These are phyloP conservation scores for Microctenopoma stevenorrisi DNA, from an alignment of 2,797 vertebrate species.

Conservation along the genomic window DNA sequence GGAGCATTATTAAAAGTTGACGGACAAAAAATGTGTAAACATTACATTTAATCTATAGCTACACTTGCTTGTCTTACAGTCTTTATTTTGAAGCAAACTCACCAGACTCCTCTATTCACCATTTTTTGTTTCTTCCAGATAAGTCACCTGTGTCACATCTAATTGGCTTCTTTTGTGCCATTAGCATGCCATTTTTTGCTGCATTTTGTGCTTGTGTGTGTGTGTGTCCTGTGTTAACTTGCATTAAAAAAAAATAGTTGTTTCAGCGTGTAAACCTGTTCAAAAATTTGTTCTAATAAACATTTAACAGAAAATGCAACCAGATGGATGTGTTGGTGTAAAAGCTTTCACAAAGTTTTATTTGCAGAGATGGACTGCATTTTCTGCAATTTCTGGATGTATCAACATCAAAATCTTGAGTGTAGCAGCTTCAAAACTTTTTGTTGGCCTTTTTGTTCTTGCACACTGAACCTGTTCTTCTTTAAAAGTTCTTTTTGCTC, in stretches of 20 bases:
- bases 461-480: too few relatives aligned
- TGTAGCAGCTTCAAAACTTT: too few relatives aligned
- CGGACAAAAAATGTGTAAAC: neutral
- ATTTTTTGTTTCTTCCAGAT: slow-evolving; percentile 1
- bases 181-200: slow-evolving; percentile 9
- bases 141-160: neutral
- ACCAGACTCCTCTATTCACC: neutral
- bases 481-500: too few relatives aligned
- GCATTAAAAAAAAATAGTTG: neutral
- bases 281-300: slow-evolving; percentile 22
- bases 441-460: too few relatives aligned
- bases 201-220: slow-evolving; percentile 1
- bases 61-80: neutral
- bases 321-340: neutral
- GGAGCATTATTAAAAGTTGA: neutral
- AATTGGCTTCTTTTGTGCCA: neutral
- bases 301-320: neutral
- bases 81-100: neutral
- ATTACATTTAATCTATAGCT: neutral
- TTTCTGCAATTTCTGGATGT: neutral
- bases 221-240: slow-evolving; percentile 7
- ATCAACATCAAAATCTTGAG: neutral
- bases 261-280: slow-evolving; percentile 18
- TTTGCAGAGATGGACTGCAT: neutral
- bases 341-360: neutral